These are phyloP conservation scores for Silurus meridionalis DNA, from an alignment of 2,113 vertebrate species.

Conservation along the genomic window DNA sequence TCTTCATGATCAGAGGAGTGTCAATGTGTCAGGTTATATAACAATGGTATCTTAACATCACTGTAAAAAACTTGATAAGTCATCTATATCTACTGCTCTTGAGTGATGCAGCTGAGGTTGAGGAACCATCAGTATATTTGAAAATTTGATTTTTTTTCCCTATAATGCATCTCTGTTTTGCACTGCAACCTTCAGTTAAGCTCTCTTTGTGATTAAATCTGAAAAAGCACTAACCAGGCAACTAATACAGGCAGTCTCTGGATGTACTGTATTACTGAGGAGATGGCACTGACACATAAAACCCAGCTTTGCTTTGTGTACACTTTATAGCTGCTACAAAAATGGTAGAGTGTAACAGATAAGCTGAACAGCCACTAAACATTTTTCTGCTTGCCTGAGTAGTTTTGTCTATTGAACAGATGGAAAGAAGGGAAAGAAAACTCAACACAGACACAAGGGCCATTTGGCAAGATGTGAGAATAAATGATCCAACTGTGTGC, in stretches of 20 bases:
- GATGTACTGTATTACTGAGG: background rate
- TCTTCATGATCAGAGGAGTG: background rate
- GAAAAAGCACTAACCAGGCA: background rate
- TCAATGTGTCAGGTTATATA: background rate
- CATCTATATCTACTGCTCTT: background rate
- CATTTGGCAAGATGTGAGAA: background rate
- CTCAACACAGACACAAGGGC: background rate
- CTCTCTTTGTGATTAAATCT: background rate
- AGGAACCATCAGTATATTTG: background rate
- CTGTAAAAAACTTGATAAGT: background rate
- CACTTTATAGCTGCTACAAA: background rate
- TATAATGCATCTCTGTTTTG: background rate
- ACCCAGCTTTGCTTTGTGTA: background rate
- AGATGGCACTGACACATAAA: background rate
- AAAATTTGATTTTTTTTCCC: background rate
- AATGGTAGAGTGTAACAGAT: background rate
- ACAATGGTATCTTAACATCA: background rate
- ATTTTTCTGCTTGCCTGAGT: background rate
- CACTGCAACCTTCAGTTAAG: background rate
- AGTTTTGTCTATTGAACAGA: background rate
- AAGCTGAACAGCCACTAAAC: background rate
- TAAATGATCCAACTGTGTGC: slow-evolving; percentile 1
- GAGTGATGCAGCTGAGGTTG: background rate
- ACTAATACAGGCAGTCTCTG: background rate
- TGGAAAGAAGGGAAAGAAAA: background rate